Base-by-base conservation (phyloP, 2,888 invertebrate species). In the Himalopsyche anomala region DNA sequence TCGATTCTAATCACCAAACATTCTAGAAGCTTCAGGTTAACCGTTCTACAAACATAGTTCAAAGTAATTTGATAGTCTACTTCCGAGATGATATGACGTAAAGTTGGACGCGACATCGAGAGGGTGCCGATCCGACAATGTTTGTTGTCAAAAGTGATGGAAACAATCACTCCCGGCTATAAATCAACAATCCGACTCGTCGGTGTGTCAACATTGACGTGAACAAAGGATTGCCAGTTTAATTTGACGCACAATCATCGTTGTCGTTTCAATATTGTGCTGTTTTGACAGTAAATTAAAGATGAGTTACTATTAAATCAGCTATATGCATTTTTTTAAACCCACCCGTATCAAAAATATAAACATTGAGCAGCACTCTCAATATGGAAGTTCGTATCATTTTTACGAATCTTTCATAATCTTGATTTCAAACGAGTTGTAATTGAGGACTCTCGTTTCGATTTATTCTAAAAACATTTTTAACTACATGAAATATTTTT, bases 61-160 rank as follows among this genome's bases (percentile, higher is more conserved):
- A 51, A 51, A 4, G 15, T 51, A 51, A 51, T 51, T 51, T 51
- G 51, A 51, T 51, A 51, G 15, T 51, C 51, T 51, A 51, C 51
- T 51, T 51, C 51, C 51, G 51, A 51, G 51, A 51, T 62, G 62
- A 62, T 62, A 62, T 28, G n/a, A n/a, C 28, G 62, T 62, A 19
- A 62, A 62, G 62, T 62, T 62, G 62, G 62, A 62, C 62, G 62
- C 62, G 62, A 19, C 62, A 62, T 62, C n/a, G n/a, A 11, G 62
- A n/a, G 28, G 28, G 62, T 28, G 62, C 28, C 62, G 62, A 62
- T 62, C 62, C 62, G 62, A 62, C 62, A n/a, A 62, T 62, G 62
- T 62, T 62, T 62, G 62, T 62, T 62, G 62, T 62, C 62, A 62
- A 62, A 62, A 62, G 62, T 62, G 62, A 62, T 62, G 62, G 62